Base-by-base conservation (phyloP, 2,888 invertebrate genomes). In the Celastrina argiolus region DNA sequence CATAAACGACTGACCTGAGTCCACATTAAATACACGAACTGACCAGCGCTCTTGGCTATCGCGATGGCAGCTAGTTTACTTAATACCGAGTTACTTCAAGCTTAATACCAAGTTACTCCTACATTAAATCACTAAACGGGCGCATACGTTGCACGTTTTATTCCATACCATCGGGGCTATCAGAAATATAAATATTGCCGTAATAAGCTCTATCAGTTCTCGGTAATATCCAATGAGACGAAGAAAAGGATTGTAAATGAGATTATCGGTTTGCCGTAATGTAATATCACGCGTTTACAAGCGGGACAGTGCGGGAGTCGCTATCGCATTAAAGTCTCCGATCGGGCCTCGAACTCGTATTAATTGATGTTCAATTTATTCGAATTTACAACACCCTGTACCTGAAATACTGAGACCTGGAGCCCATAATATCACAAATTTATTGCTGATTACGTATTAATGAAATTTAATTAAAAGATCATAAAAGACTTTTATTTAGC, bases 341-440 rank as follows among this genome's bases (percentile, higher is more conserved):
- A 77, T 75, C 79, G 79, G 76, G 77, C 74, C 71, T 71, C 69
- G 70, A 77, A 75, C 74, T 77, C 74, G 74, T 74, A 81, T 84
- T 84, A 84, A 83, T 83, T 82, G 80, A 81, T 81, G 79, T 79
- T 75, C 78, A 83, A 81, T 81, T 80, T 80, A 81, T 78, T 76
- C 70, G 71, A 76, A 76, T 80, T 81, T 81, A 79, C 75, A 74
- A 74, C 72, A 72, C 74, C 75, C 75, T 76, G 66, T 74, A 72
- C 76, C 75, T 69, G 58, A 39, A 58, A 56, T 65, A 65, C 39
- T 8, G 41, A 58, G 39, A 41, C 56, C 41, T 58, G 18, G 28
- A 6, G 45, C 3, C 51, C 28, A 45, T 28, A 64, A 64, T 64
- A 45, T 36, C 41, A 34, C 45, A 51, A 64, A 61, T 61, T 61